phyloP scores from a whole-genome alignment of 1,140 invertebrate species.

The Drosophila santomea region DNA sequence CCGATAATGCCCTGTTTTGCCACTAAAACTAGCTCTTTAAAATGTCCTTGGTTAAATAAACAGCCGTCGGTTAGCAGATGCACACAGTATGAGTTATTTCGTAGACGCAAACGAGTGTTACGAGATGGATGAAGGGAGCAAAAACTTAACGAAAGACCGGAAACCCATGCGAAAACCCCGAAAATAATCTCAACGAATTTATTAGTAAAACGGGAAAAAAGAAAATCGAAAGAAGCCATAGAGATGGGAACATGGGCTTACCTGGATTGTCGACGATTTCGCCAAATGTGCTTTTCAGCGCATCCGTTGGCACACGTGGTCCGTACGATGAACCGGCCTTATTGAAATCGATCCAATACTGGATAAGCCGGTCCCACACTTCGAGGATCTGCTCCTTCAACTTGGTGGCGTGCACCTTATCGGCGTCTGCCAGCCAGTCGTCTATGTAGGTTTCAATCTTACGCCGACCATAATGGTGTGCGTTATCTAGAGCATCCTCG shows the following conservation, averaged over 20 bases:
- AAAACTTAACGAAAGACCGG: slow-evolving; percentile 14
- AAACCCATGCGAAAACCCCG: slow-evolving; percentile 26
- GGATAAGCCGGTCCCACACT: slow-evolving; percentile 96
- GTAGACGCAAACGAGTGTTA: slow-evolving; percentile 59
- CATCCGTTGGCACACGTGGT: slow-evolving; percentile 89
- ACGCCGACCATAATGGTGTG: slow-evolving; percentile 92
- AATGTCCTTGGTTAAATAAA: slow-evolving; percentile 85
- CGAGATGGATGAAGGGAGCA: slow-evolving; percentile 34
- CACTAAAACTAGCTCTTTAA: slow-evolving; percentile 85
- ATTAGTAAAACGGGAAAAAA: slow-evolving; percentile 38
- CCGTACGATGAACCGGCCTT: slow-evolving; percentile 86
- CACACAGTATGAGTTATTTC: slow-evolving; percentile 81
- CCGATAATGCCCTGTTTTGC: slow-evolving; percentile 88
- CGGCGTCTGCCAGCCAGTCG: slow-evolving; percentile 91
- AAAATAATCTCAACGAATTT: slow-evolving; percentile 33
- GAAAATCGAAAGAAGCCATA: slow-evolving; percentile 19
- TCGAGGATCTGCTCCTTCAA: slow-evolving; percentile 96
- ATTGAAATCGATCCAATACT: slow-evolving; percentile 93
- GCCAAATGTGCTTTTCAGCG: slow-evolving; percentile 88
- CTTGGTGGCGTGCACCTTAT: slow-evolving; percentile 92
- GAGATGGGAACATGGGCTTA: slow-evolving; percentile 29
- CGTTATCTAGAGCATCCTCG: slow-evolving; percentile 95
- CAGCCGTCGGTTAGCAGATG: slow-evolving; percentile 74
- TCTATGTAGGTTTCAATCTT: slow-evolving; percentile 83
- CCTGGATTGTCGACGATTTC: slow-evolving; percentile 84